phyloP scores from a whole-genome alignment of 2,797 vertebrate genomes.

The Garrulus glandarius region DNA sequence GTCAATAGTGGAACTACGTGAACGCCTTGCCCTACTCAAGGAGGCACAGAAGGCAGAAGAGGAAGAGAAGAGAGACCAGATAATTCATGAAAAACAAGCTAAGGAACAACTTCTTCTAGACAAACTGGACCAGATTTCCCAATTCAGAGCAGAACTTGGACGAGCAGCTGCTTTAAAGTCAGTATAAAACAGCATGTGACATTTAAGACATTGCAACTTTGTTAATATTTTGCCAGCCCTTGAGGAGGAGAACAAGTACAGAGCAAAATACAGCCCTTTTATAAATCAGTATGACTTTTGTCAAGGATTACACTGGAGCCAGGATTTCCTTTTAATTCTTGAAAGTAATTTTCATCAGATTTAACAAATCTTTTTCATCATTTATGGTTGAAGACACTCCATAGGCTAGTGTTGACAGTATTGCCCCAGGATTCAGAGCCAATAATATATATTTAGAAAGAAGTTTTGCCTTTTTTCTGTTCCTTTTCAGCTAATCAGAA shows the following conservation, averaged over 20 bases:
- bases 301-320: not conserved
- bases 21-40: constrained; percentile 81
- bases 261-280: not conserved
- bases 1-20: constrained; percentile 87
- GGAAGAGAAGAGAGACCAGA: constrained; percentile 81
- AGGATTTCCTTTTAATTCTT: not conserved
- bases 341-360: constrained; percentile 4
- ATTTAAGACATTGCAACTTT: constrained; percentile 17
- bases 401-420: not conserved
- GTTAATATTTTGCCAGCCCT: constrained; percentile 23
- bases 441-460: not conserved
- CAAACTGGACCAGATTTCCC: constrained; percentile 79
- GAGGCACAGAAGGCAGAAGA: constrained; percentile 74
- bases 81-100: constrained; percentile 80
- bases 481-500: constrained; percentile 36
- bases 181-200: constrained; percentile 51
- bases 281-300: not conserved
- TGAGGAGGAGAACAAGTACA: not conserved
- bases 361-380: not conserved
- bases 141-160: constrained; percentile 77
- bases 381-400: not conserved
- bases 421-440: not conserved
- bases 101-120: constrained; percentile 81
- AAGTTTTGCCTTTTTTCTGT: not conserved
- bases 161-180: constrained; percentile 80